Conservation (phyloP, 2,113 vertebrate genomes). For the Bucco capensis region DNA sequence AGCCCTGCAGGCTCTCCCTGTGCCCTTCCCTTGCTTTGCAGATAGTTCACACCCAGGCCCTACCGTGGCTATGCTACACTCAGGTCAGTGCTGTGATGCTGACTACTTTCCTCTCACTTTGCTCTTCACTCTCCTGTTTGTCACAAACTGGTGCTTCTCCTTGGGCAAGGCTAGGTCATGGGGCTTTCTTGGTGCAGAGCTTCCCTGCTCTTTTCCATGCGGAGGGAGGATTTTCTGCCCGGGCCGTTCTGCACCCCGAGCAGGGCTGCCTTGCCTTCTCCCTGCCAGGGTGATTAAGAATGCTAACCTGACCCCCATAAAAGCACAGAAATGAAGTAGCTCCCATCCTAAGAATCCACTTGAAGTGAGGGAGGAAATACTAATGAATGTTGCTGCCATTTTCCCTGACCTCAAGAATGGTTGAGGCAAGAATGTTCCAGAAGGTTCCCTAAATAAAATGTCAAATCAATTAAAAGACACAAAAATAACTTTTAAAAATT, state of each 20-base stretch:
- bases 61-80: fast-evolving
- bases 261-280: neutral
- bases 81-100: neutral
- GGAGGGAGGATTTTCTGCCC: neutral
- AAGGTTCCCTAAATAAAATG: neutral
- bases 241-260: fast-evolving
- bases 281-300: fast-evolving
- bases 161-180: fast-evolving
- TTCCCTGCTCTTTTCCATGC: neutral
- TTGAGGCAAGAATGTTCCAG: neutral
- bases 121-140: neutral
- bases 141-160: neutral
- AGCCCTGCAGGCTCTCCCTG: fast-evolving
- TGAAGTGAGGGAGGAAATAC: neutral
- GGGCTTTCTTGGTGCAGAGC: neutral
- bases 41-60: neutral
- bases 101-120: neutral
- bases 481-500: neutral
- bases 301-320: neutral
- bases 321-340: neutral
- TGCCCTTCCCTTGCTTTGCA: fast-evolving
- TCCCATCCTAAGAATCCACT: neutral
- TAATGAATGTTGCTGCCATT: neutral
- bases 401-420: neutral
- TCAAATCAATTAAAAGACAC: neutral